phyloP scores from a whole-genome alignment of 1,140 invertebrate species.

The Orussus abietinus region DNA sequence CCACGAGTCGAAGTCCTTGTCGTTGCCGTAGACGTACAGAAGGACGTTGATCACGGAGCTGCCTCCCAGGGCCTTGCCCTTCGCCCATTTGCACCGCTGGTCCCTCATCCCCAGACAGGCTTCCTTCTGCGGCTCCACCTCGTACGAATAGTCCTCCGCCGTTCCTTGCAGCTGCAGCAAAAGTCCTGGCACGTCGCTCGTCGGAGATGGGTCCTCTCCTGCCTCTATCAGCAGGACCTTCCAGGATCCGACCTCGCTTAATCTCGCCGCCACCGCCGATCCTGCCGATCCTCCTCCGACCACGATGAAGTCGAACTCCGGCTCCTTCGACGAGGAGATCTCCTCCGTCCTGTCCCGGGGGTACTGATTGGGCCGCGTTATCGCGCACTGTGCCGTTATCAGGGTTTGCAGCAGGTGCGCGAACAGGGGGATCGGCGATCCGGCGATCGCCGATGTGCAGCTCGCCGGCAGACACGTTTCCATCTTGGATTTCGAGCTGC shows the following conservation, averaged over 20 bases:
- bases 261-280: slow-evolving; percentile 60
- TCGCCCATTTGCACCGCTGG: slow-evolving; percentile 61
- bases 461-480: slow-evolving; percentile 32
- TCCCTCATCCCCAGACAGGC: slow-evolving; percentile 55
- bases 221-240: slow-evolving; percentile 60
- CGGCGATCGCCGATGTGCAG: slow-evolving; percentile 18
- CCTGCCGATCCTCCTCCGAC: slow-evolving; percentile 65
- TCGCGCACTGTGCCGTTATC: slow-evolving; percentile 53
- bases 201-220: slow-evolving; percentile 46
- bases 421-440: slow-evolving; percentile 23
- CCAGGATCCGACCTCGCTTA: slow-evolving; percentile 53
- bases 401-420: slow-evolving; percentile 51
- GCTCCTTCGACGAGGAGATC: slow-evolving; percentile 38
- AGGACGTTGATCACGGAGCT: slow-evolving; percentile 77
- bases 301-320: slow-evolving; percentile 58
- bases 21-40: slow-evolving; percentile 72
- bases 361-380: slow-evolving; percentile 32
- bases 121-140: slow-evolving; percentile 57
- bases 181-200: slow-evolving; percentile 54
- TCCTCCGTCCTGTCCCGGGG: slow-evolving; percentile 54
- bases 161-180: slow-evolving; percentile 52
- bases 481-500: slow-evolving; percentile 26
- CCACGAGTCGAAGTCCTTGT: slow-evolving; percentile 66
- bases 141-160: slow-evolving; percentile 64
- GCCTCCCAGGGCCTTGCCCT: slow-evolving; percentile 72